These are phyloP conservation scores for Vireo griseus DNA, from an alignment of 2,797 vertebrate genomes.

Conservation along the genomic window DNA sequence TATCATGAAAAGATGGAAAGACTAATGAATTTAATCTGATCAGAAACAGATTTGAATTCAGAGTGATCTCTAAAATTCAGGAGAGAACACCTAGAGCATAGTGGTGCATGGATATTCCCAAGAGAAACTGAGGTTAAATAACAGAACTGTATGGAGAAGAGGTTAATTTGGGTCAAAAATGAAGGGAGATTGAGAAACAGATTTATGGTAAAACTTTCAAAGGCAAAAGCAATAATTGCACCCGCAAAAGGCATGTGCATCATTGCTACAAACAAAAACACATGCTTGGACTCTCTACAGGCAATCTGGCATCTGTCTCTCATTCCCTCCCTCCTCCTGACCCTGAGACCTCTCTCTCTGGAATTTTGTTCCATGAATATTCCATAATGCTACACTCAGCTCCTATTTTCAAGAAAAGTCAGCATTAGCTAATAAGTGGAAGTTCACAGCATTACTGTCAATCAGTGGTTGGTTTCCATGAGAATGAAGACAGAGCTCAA, in stretches of 20 bases:
- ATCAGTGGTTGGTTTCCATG: slow-evolving; percentile 58
- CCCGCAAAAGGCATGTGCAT: slow-evolving; percentile 63
- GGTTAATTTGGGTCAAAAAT: slow-evolving; percentile 65
- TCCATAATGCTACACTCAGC: slow-evolving; percentile 26
- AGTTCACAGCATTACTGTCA: slow-evolving; percentile 61
- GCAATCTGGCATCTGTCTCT: slow-evolving; percentile 63
- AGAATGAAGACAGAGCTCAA: slow-evolving; percentile 48
- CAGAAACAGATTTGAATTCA: slow-evolving; percentile 8
- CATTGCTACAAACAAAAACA: slow-evolving; percentile 67
- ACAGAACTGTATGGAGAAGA: not conserved
- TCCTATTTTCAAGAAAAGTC: slow-evolving; percentile 55
- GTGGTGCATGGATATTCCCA: not conserved
- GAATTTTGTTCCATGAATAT: slow-evolving; percentile 64
- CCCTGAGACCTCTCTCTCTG: slow-evolving; percentile 55
- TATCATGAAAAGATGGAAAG: slow-evolving; percentile 31
- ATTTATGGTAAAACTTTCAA: slow-evolving; percentile 66
- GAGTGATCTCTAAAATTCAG: not conserved
- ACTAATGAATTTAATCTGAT: slow-evolving; percentile 20
- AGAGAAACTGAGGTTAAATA: not conserved
- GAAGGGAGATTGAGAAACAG: slow-evolving; percentile 56
- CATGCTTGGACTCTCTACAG: slow-evolving; percentile 64
- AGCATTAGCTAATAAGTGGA: slow-evolving; percentile 53
- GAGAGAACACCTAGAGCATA: not conserved
- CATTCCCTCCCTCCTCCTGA: slow-evolving; percentile 61
- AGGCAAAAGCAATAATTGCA: slow-evolving; percentile 59